Evolutionary conservation across 2,797 vertebrate species (phyloP).

Genomic region (Eulemur albifrons): DNA sequence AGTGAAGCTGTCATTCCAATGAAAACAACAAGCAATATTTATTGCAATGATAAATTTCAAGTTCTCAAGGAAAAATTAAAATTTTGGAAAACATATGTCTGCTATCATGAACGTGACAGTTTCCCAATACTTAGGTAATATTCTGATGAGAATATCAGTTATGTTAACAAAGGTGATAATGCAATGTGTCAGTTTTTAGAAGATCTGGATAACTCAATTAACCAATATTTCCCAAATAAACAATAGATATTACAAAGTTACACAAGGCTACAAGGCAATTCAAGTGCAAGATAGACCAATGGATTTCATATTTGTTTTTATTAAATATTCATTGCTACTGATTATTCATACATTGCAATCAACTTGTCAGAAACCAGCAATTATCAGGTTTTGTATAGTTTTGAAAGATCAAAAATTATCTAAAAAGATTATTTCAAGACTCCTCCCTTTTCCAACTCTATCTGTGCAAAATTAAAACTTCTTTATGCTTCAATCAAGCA

Average conservation of each 20-base stretch:
- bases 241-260: background rate
- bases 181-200: background rate
- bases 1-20: background rate
- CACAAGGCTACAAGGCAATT: background rate
- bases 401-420: background rate
- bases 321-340: background rate
- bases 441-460: background rate
- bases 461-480: background rate
- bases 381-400: background rate
- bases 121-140: background rate
- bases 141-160: background rate
- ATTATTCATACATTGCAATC: background rate
- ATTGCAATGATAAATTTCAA: background rate
- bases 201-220: background rate
- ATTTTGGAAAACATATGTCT: conserved; percentile 1
- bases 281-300: background rate
- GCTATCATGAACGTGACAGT: background rate
- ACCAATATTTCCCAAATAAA: background rate
- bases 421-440: background rate
- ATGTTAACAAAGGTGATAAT: background rate
- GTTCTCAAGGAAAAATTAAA: conserved; percentile 6
- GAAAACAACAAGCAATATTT: conserved; percentile 21
- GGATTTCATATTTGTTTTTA: background rate
- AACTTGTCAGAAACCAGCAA: background rate
- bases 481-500: background rate